These are phyloP conservation scores for Microcebus ravelobensis DNA, from an alignment of 2,113 vertebrate genomes.

Conservation along the genomic window DNA sequence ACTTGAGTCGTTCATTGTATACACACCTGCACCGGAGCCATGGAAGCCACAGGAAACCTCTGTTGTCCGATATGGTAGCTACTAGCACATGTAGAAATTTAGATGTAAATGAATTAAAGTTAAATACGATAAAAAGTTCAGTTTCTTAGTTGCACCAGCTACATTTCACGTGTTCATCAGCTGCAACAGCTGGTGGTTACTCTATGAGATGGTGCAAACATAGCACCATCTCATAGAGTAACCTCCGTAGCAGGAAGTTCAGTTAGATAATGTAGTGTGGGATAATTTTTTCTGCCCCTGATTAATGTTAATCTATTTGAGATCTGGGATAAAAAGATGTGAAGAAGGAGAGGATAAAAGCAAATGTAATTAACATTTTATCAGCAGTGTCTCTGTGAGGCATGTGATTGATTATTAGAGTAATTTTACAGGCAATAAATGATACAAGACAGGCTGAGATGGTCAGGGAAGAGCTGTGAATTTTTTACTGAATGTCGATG, in stretches of 20 bases:
- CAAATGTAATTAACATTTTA: conserved; percentile 41
- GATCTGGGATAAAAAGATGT: not conserved
- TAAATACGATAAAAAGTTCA: not conserved
- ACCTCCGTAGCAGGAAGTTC: rapidly evolving
- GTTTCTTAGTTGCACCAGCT: not conserved
- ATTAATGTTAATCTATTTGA: conserved; percentile 27
- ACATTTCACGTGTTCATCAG: not conserved
- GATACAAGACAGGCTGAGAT: not conserved
- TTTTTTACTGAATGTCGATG: not conserved
- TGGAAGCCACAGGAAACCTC: not conserved
- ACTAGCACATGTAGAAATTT: not conserved
- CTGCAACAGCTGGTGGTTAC: not conserved
- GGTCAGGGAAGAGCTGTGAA: not conserved
- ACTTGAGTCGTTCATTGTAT: not conserved
- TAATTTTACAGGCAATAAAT: conserved; percentile 1
- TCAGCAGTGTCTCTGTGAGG: not conserved
- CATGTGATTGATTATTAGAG: not conserved
- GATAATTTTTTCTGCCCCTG: not conserved
- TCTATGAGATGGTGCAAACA: not conserved
- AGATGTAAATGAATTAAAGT: not conserved
- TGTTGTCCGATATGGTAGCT: not conserved
- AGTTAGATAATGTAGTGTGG: not conserved
- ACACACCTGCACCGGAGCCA: not conserved
- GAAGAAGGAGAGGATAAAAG: conserved; percentile 32
- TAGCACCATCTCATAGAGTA: no score